Evolutionary conservation across 2,113 vertebrate species (phyloP), one percentile per base, ranked within the genome.

Genomic region (Larimichthys polyactis): DNA sequence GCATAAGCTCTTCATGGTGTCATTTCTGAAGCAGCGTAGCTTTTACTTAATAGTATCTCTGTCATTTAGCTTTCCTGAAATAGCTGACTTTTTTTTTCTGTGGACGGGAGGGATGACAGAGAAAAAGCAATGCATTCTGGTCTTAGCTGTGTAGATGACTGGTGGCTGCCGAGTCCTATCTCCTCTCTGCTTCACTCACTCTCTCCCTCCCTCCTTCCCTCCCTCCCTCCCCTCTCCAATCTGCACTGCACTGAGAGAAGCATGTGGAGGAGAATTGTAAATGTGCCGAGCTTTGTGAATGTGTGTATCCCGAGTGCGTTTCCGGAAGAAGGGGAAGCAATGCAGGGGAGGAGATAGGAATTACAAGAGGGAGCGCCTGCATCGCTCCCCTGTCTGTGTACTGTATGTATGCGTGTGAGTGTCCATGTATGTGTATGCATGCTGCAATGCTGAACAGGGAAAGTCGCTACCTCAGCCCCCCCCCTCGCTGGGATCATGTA

Each of bases 41-140:
- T 27, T 74, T 78, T 69, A 5, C 40, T 71, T 59, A 70, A 68
- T 22, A 52, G 19, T 52, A 54, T 72, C 44, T 65, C 70, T 70
- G 72, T n/a, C 19, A 69, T 78, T 83, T 79, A n/a, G 24, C 36
- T 75, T 52, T 66, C 22, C 63, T 69, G 2, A 81, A 89, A 86
- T 71, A 68, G 52, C 43, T 76, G 60, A 63, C 73, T 81, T 81
- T 66, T 27, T 27, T 81, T 66, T 55, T 94, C 79, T 59, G 57
- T 36, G 60, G 60, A 71, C 49, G 16, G 16, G 40, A 17, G 58
- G 72, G 48, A 16, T 40, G 27, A 44, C 40, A 32, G 55, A 89
- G 91, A 91, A 48, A 71, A 79, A 87, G 92, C 84, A 89, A 92
- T 96, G 95, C 96, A 96, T 96, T 95, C 91, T 91, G 95, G 95